A percentile compares a stretch with the other conserved stretches of the same genome.
Evolutionary conservation across 1,140 invertebrate genomes (phyloP).

Genomic region (Bombus breviceps): DNA sequence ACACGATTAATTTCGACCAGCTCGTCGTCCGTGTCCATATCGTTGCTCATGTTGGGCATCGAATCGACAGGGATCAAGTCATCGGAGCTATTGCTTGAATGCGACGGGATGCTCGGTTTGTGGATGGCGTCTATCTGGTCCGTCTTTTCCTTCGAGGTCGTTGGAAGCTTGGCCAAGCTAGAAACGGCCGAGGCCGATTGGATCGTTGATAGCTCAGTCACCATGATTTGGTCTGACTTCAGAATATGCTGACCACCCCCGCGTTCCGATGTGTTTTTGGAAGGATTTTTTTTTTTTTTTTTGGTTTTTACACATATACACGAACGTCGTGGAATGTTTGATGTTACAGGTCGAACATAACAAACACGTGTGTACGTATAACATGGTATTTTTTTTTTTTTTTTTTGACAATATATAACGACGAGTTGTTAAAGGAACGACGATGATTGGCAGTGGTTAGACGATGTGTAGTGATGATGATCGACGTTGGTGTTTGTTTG

Average conservation of each 20-base stretch:
- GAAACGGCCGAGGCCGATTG: conserved; percentile 80
- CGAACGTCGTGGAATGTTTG: conserved; percentile 27
- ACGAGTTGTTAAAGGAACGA: conserved; percentile 42
- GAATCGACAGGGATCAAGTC: not conserved
- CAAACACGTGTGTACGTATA: not conserved
- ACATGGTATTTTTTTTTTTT: conserved; percentile 24
- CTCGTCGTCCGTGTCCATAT: conserved; percentile 42
- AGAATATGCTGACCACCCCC: conserved; percentile 70
- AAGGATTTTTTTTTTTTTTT: conserved; percentile 1
- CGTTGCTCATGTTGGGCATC: not conserved
- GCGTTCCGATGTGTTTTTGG: conserved; percentile 19
- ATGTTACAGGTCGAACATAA: conserved; percentile 8
- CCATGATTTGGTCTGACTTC: conserved; percentile 66
- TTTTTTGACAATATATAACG: conserved; percentile 39
- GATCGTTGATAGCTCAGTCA: conserved; percentile 68
- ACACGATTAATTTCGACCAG: conserved; percentile 38
- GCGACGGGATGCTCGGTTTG: too few relatives aligned
- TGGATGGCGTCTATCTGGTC: not conserved
- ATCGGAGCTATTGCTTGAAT: not conserved
- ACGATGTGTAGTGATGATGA: conserved; percentile 40
- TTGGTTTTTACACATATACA: not conserved
- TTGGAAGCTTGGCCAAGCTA: conserved; percentile 76
- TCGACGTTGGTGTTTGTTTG: conserved; percentile 42
- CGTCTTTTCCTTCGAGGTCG: conserved; percentile 44
- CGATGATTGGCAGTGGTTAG: conserved; percentile 53